Evolutionary conservation across 1,140 invertebrate genomes (phyloP).

Genomic region (Cylas formicarius): DNA sequence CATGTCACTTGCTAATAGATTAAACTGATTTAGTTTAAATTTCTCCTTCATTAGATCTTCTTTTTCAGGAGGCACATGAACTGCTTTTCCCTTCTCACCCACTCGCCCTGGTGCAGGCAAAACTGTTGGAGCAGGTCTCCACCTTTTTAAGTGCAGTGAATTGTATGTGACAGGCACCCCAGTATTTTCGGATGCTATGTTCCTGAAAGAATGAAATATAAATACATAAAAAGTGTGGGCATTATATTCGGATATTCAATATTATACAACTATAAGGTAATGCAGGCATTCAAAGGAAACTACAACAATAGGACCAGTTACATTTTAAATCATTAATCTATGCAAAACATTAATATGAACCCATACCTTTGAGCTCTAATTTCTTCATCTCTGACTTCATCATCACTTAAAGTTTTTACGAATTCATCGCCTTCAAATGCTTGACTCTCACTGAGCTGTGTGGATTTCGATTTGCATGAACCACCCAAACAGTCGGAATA

Average conservation of each 20-base stretch:
- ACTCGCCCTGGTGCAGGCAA: slow-evolving; percentile 59
- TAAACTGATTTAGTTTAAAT: slow-evolving; percentile 98
- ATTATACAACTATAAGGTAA: too few relatives aligned
- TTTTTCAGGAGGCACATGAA: slow-evolving; percentile 75
- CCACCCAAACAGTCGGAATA: slow-evolving; percentile 85
- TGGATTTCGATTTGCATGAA: slow-evolving; percentile 54
- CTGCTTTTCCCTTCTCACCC: slow-evolving; percentile 84
- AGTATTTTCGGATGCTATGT: too few relatives aligned
- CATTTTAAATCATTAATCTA: too few relatives aligned
- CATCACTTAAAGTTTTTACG: too few relatives aligned
- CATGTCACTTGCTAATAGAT: slow-evolving; percentile 94
- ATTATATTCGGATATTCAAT: too few relatives aligned
- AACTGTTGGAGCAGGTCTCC: slow-evolving; percentile 65
- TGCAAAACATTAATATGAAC: not conserved
- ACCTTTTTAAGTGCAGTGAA: slow-evolving; percentile 54
- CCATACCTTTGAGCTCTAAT: slow-evolving; percentile 10
- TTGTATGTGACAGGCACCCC: slow-evolving; percentile 40
- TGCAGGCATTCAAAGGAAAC: too few relatives aligned
- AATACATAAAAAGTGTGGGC: too few relatives aligned
- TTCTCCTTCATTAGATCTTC: slow-evolving; percentile 87
- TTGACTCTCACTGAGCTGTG: slow-evolving; percentile 34
- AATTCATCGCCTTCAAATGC: too few relatives aligned
- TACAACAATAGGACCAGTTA: too few relatives aligned
- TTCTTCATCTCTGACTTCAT: slow-evolving; percentile 18
- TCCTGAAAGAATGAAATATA: too few relatives aligned